Evolutionary conservation across 2,797 vertebrate genomes (phyloP).

Genomic region (Rhabdophis nuchalis): DNA sequence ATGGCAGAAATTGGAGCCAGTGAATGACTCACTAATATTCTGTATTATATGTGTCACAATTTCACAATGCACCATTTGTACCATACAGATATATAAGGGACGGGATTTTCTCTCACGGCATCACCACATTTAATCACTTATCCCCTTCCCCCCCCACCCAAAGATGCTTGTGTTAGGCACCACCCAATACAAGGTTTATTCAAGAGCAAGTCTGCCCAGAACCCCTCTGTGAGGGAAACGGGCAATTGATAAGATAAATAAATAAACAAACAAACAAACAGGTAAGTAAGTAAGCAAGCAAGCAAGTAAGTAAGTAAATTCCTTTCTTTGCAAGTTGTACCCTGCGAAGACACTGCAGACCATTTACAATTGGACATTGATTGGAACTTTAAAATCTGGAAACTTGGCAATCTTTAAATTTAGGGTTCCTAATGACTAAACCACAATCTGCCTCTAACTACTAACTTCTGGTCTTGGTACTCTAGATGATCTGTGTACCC

Average conservation of each 20-base stretch:
- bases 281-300: no score
- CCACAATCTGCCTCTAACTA: not conserved
- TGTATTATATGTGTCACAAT: not conserved
- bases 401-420: not conserved
- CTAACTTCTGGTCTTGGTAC: not conserved
- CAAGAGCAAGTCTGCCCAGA: not conserved
- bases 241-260: not conserved
- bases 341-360: not conserved
- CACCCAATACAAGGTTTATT: not conserved
- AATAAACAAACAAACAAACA: no score
- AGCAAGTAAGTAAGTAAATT: not conserved
- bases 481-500: not conserved
- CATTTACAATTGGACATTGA: not conserved
- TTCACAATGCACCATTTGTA: not conserved
- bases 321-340: not conserved
- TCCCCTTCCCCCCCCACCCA: not conserved
- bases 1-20: not conserved
- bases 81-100: not conserved
- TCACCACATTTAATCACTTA: not conserved
- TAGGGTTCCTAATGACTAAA: not conserved
- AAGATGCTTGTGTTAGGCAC: not conserved
- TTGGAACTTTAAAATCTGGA: not conserved
- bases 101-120: not conserved
- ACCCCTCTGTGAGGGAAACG: not conserved
- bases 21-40: not conserved